Evolutionary conservation across 1,140 invertebrate species (phyloP).

Genomic region (Psix sp.): DNA sequence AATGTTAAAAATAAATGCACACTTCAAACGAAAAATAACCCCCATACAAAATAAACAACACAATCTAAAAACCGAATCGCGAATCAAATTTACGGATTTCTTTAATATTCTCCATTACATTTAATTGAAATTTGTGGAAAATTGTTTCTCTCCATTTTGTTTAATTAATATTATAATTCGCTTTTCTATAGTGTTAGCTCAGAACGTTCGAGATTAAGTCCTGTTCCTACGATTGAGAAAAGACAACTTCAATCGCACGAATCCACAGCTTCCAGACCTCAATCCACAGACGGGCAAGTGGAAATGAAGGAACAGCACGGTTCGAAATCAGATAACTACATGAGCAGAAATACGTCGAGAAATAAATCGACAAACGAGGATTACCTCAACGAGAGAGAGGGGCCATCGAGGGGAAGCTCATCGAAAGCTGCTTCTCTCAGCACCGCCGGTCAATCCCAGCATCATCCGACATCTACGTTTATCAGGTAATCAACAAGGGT

Average conservation of each 20-base stretch:
- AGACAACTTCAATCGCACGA: slow-evolving; percentile 15
- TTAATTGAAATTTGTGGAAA: no score
- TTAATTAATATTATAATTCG: not conserved
- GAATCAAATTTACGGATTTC: no score
- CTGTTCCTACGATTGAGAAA: slow-evolving; percentile 20
- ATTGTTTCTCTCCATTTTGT: not conserved
- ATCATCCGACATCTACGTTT: slow-evolving; percentile 62
- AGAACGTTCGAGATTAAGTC: slow-evolving; percentile 29
- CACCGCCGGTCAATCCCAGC: slow-evolving; percentile 61
- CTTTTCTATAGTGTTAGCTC: slow-evolving; percentile 12
- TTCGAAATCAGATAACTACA: slow-evolving; percentile 22
- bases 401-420: slow-evolving; percentile 56
- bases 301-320: slow-evolving; percentile 29
- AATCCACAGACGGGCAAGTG: slow-evolving; percentile 25
- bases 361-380: slow-evolving; percentile 45
- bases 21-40: no score
- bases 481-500: slow-evolving; percentile 64
- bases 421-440: slow-evolving; percentile 61
- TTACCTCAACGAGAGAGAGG: slow-evolving; percentile 51
- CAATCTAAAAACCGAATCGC: no score
- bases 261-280: slow-evolving; percentile 23
- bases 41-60: no score
- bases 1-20: no score
- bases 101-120: no score
- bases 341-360: slow-evolving; percentile 30